phyloP scores from a whole-genome alignment of 2,888 invertebrate genomes.

The Cantharis rustica region DNA sequence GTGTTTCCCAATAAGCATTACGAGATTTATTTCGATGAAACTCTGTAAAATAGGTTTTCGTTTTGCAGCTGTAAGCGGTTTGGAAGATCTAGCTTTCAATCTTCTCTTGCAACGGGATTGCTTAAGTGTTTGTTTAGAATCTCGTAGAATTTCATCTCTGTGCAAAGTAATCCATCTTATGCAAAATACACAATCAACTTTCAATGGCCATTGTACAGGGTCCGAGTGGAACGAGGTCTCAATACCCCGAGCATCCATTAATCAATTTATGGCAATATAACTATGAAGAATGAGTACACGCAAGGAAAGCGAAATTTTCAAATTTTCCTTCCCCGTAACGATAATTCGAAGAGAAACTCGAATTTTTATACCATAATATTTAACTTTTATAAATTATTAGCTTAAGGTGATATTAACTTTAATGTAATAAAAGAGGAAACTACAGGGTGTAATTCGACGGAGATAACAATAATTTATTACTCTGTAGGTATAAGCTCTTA shows the following conservation, averaged over 20 bases:
- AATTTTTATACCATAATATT: background rate
- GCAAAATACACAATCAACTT: background rate
- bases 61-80: background rate
- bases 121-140: background rate
- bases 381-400: background rate
- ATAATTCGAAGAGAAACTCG: background rate
- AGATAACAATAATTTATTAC: background rate
- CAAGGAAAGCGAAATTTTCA: background rate
- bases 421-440: background rate
- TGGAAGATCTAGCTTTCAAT: background rate
- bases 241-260: background rate
- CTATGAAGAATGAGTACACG: background rate
- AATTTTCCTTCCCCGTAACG: too few relatives aligned
- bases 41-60: background rate
- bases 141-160: background rate
- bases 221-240: background rate
- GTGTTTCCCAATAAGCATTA: too few relatives aligned
- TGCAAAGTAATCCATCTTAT: background rate
- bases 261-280: background rate
- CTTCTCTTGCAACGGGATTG: background rate
- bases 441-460: background rate
- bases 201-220: background rate
- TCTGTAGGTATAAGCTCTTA: constrained; percentile 48
- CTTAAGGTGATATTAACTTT: background rate
- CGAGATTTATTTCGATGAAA: background rate